A percentile compares a stretch with the other conserved stretches of the same genome.
Evolutionary conservation across 2,113 vertebrate species (phyloP).

Genomic region (Trematomus loennbergii): DNA sequence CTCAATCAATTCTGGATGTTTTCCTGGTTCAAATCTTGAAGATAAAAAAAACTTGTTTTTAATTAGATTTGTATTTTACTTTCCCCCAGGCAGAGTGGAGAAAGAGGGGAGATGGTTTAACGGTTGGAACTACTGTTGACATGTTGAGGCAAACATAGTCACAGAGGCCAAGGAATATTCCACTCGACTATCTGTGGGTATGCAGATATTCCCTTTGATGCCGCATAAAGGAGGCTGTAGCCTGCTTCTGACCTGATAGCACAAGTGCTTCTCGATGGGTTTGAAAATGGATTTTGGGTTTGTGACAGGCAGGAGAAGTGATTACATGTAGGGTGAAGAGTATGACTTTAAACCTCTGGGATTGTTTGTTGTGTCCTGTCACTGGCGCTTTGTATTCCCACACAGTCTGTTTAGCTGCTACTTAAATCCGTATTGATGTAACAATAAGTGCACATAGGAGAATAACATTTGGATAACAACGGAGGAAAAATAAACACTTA

Average conservation of each 20-base stretch:
- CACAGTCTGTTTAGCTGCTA: background rate
- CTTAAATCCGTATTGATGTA: slow-evolving; percentile 14
- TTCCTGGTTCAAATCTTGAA: background rate
- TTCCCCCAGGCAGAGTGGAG: slow-evolving; percentile 2
- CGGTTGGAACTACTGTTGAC: slow-evolving; percentile 10
- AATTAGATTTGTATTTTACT: background rate
- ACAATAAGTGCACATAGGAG: background rate
- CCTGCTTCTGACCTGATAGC: slow-evolving; percentile 29
- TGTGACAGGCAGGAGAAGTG: slow-evolving; percentile 23
- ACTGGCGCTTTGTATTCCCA: slow-evolving; percentile 16
- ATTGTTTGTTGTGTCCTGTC: slow-evolving; percentile 26
- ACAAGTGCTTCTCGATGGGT: background rate
- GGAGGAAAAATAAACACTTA: background rate
- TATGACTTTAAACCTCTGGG: slow-evolving; percentile 19
- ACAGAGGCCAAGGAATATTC: slow-evolving; percentile 18
- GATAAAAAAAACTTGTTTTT: background rate
- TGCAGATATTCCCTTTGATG: slow-evolving; percentile 43
- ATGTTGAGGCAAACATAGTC: slow-evolving; percentile 14
- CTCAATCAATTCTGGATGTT: background rate
- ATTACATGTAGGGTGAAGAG: slow-evolving; percentile 18
- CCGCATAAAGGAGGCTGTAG: slow-evolving; percentile 20
- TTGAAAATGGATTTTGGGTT: slow-evolving; percentile 9
- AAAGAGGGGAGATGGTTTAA: slow-evolving; percentile 15
- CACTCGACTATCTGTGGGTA: background rate
- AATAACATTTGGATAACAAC: slow-evolving; percentile 31